Base-by-base conservation (phyloP, 2,888 invertebrate genomes). In the Biston betularia region DNA sequence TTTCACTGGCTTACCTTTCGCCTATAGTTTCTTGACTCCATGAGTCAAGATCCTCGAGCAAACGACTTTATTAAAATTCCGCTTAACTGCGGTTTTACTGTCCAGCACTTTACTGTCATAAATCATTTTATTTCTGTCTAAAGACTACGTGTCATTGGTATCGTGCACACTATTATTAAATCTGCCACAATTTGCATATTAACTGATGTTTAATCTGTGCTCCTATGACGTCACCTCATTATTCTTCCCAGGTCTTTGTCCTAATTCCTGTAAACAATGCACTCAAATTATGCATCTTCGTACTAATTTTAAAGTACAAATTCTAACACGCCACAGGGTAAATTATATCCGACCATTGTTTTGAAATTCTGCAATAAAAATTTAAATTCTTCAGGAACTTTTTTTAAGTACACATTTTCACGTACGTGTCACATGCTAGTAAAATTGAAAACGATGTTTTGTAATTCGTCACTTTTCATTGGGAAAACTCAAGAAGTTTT, bases 241-340 rank as follows among this genome's bases (percentile, higher is more conserved):
- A 74, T 63, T 69, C 72, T 69, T 53, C 56, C 40, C 56, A 72
- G 77, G 72, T 77, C 75, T 75, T 73, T 69, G 78, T 61, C 77
- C 78, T 75, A 79, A 76, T 77, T 79, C 65, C 72, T 70, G 52
- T 15, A 58, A 65, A 68, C 68, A 68, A 68, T 68, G 65, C 68
- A 60, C 63, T 63, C 66, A 66, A 73, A 69, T 73, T 70, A 73
- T 71, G 63, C 67, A 63, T 64, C 61, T 73, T 63, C 63, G 48
- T 60, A 63, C 63, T 63, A 69, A 69, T 66, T 66, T 61, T 56
- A 54, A 33, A 35, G 38, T 56, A 54, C 44, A 63, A 50, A 50
- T 59, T 14, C 45, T 15, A 63, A 57, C 52, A 50, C 10, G 57
- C 54, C 63, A 63, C 63, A 68, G 54, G 24, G 50, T 38, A 54